Base-by-base conservation (phyloP, 1,140 invertebrate species). In the Euglossa dilemma region DNA sequence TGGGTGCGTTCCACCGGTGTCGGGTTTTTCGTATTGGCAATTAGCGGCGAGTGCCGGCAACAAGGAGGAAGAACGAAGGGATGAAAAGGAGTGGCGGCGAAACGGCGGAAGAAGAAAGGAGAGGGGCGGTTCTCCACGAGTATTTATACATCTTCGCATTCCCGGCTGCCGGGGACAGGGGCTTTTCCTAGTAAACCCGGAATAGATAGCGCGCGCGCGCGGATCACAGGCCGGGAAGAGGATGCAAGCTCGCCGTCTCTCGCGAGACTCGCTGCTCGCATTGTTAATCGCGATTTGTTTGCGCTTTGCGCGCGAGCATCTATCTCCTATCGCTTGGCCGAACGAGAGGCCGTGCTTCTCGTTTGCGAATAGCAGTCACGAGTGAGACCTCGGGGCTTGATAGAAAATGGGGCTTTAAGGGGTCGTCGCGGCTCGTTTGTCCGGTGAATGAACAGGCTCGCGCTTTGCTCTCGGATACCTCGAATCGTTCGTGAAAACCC, bases 111-210 rank as follows among this genome's bases (percentile, higher is more conserved):
- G 61, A 67, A 47, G 45, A 47, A 43, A 25, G 52, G 59, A 85
- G 57, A 36, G 83, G 61, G 25, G 57, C 28, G 50, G 74, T 59
- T 28, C 71, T 67, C 80, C 72, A 78, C 76, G 89, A 86, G 83
- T 90, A 89, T 89, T 89, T 90, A 89, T 89, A 88, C 72, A 80
- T 85, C 83, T 45, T 82, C 59, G 87, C 78, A 89, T 85, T 78
- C 57, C 52, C 78, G 86, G 80, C 78, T 84, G 88, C 82, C 57
- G 64, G 70, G 83, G 89, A 87, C 85, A 85, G 80, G 83, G 73
- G 83, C 87, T 87, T 91, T 92, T 92, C 91, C 90, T 91, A 88
- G 90, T 92, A 92, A 75, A 92, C 90, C 90, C 87, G 90, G 90
- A 92, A 92, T 92, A 92, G 90, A 90, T 85, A 71, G 70, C 59